Percentiles rank a stretch among this genome's conserved stretches.
Evolutionary conservation across 2,888 invertebrate species (phyloP).

Genomic region (Ennomos fuscantarius): DNA sequence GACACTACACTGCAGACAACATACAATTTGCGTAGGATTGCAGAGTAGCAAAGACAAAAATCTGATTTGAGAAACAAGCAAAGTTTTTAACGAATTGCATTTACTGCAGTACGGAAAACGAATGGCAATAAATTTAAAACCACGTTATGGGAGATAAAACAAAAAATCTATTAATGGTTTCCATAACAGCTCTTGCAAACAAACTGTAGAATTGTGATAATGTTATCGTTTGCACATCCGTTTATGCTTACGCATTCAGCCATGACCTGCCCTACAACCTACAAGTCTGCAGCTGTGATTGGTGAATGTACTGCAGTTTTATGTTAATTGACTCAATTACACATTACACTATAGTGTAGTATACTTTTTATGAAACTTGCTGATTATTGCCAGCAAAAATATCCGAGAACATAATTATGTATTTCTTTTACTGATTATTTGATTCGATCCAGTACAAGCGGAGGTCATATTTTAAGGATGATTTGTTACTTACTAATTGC

Average conservation of each 20-base stretch:
- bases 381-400: constrained; percentile 16
- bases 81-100: constrained; percentile 2
- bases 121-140: constrained; percentile 35
- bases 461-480: too few species aligned
- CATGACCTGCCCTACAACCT: constrained; percentile 83
- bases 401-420: constrained; percentile 15
- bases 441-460: not conserved
- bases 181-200: constrained; percentile 45
- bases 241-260: constrained; percentile 76
- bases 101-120: constrained; percentile 1
- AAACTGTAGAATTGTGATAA: constrained; percentile 64
- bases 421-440: constrained; percentile 13
- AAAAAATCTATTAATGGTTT: constrained; percentile 48
- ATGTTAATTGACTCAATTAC: constrained; percentile 52
- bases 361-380: constrained; percentile 14
- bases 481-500: too few species aligned
- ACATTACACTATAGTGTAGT: constrained; percentile 36
- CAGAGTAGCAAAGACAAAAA: constrained; percentile 26
- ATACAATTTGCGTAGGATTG: constrained; percentile 41
- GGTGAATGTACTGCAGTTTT: constrained; percentile 63
- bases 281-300: constrained; percentile 67
- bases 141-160: constrained; percentile 29
- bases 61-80: constrained; percentile 1
- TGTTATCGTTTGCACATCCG: constrained; percentile 78
- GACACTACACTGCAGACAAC: constrained; percentile 59